phyloP scores from a whole-genome alignment of 1,140 invertebrate species.

The Leptinotarsa undecemlineata region DNA sequence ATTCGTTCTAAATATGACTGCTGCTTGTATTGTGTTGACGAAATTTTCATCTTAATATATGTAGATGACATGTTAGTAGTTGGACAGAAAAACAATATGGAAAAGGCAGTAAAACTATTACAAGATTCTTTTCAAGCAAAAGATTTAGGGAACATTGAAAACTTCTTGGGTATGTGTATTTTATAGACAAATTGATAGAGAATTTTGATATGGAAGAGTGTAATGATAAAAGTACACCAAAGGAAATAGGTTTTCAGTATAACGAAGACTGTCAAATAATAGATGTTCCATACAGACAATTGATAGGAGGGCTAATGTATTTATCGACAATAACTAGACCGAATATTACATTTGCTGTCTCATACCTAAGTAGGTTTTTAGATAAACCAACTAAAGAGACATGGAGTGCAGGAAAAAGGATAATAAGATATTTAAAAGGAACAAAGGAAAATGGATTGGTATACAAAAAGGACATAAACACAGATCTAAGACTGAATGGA shows the following conservation, averaged over 20 bases:
- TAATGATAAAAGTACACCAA: background rate
- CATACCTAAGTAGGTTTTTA: constrained; percentile 16
- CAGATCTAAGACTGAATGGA: no score
- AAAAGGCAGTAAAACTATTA: constrained; percentile 16
- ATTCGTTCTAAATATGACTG: constrained; percentile 20
- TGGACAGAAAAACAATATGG: constrained; percentile 8
- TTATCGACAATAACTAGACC: constrained; percentile 12
- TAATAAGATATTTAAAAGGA: background rate
- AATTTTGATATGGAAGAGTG: constrained; percentile 15
- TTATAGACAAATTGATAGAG: background rate
- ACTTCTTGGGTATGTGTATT: constrained; percentile 24
- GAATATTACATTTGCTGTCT: background rate
- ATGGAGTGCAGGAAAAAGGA: constrained; percentile 12
- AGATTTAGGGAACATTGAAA: constrained; percentile 13
- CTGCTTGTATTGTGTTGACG: background rate
- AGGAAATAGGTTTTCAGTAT: constrained; percentile 9
- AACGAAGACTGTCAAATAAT: background rate
- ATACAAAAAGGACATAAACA: background rate
- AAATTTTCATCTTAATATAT: background rate
- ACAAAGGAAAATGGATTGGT: background rate
- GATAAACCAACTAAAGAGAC: constrained; percentile 3
- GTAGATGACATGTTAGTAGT: constrained; percentile 24
- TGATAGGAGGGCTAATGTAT: constrained; percentile 10
- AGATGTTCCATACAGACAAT: constrained; percentile 13
- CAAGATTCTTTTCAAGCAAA: constrained; percentile 20